These are phyloP conservation scores for Sebastes oblongus DNA, from an alignment of 2,797 vertebrate species.

Conservation along the genomic window DNA sequence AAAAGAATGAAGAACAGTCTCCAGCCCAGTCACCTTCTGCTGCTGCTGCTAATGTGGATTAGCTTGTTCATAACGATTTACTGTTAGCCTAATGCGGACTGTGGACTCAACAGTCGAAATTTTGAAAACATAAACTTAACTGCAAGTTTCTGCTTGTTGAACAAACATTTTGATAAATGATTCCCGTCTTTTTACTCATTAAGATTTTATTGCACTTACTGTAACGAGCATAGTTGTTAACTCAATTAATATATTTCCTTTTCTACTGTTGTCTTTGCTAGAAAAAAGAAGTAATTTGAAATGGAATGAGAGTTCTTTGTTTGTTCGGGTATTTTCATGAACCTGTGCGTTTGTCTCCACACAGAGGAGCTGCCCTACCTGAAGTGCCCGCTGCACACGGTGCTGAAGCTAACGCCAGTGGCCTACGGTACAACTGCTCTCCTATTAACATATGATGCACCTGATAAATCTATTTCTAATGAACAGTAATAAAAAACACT, in stretches of 20 bases:
- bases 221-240: background rate
- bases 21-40: background rate
- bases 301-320: background rate
- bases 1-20: background rate
- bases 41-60: background rate
- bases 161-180: background rate
- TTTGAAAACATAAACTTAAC: too few species aligned
- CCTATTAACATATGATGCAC: accelerated
- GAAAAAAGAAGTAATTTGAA: too few species aligned
- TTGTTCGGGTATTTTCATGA: background rate
- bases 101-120: background rate
- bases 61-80: background rate
- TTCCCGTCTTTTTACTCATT: background rate
- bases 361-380: conserved; percentile 96
- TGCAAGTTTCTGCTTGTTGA: background rate
- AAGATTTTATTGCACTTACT: background rate
- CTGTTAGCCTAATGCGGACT: background rate
- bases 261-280: background rate
- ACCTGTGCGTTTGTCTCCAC: conserved; percentile 11
- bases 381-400: conserved; percentile 94
- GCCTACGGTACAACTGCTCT: conserved; percentile 88
- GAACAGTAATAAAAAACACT: background rate
- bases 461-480: background rate
- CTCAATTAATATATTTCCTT: background rate
- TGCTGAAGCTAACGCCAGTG: conserved; percentile 95